Conservation (phyloP, 2,888 invertebrate genomes). For the Pterostichus madidus region DNA sequence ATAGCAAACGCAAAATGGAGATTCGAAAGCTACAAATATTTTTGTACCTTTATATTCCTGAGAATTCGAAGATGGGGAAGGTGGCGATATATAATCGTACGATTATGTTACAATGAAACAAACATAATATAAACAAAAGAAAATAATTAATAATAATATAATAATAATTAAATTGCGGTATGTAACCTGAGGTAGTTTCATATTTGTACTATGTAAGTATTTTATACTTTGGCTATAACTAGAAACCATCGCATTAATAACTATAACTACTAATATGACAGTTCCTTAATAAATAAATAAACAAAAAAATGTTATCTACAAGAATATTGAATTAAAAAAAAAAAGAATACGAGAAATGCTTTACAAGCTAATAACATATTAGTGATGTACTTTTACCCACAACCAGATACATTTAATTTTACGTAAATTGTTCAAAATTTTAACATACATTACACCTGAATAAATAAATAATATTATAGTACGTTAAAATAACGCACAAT, state of each 20-base stretch:
- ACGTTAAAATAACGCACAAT: constrained; percentile 50
- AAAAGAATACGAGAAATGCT: constrained; percentile 35
- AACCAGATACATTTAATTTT: constrained; percentile 1
- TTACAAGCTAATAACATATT: constrained; percentile 51
- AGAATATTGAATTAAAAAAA: constrained; percentile 24
- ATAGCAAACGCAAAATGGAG: constrained; percentile 41
- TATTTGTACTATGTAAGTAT: constrained; percentile 63
- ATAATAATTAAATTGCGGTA: constrained; percentile 60
- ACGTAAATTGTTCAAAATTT: constrained; percentile 30
- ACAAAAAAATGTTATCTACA: constrained; percentile 53
- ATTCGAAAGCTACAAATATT: constrained; percentile 49
- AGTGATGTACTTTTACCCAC: constrained; percentile 30
- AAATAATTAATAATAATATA: constrained; percentile 46
- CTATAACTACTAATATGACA: constrained; percentile 10
- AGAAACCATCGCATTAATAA: constrained; percentile 26
- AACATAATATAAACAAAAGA: constrained; percentile 37
- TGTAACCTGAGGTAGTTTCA: constrained; percentile 60
- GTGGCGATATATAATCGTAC: constrained; percentile 25
- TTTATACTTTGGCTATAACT: constrained; percentile 64
- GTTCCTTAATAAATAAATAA: constrained; percentile 53
- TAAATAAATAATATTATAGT: constrained; percentile 50
- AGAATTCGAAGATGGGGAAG: constrained; percentile 39
- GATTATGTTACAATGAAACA: constrained; percentile 55
- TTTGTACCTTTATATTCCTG: constrained; percentile 63
- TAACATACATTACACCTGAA: constrained; percentile 28